A percentile compares a stretch with the other conserved stretches of the same genome.
Conservation (phyloP, 2,888 invertebrate species). For the Andrena fulva region DNA sequence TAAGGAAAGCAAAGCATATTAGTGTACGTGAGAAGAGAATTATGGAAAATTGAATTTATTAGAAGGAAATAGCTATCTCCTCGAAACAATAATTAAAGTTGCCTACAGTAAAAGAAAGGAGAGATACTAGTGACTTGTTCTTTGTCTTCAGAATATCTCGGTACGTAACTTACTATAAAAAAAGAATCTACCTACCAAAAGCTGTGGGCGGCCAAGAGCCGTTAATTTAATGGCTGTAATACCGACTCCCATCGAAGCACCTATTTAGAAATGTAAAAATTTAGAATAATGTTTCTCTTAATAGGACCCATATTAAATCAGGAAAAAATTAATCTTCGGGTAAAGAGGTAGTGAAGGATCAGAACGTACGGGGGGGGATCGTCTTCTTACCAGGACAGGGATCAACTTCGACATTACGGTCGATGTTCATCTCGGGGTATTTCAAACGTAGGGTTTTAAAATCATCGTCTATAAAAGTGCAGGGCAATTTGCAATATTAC, state of each 20-base stretch:
- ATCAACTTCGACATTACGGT: slow-evolving; percentile 50
- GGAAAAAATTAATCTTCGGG: neutral
- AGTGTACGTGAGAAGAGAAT: no score
- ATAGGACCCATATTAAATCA: neutral
- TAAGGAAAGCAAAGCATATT: no score
- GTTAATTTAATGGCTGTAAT: slow-evolving; percentile 99
- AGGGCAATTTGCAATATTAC: slow-evolving; percentile 4
- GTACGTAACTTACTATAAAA: slow-evolving; percentile 8
- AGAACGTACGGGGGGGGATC: neutral
- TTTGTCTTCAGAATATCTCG: neutral
- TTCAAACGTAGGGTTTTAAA: slow-evolving; percentile 57
- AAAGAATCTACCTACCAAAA: slow-evolving; percentile 90
- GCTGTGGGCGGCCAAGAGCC: slow-evolving; percentile 97
- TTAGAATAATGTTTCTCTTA: neutral
- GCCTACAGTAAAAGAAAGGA: no score
- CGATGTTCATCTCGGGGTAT: slow-evolving; percentile 56
- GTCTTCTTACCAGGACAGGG: slow-evolving; percentile 70
- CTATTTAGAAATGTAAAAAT: slow-evolving; percentile 85
- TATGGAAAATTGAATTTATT: no score
- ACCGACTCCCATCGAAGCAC: slow-evolving; percentile 96
- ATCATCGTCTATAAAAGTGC: slow-evolving; percentile 53
- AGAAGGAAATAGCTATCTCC: no score
- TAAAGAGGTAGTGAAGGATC: neutral
- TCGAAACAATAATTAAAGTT: no score
- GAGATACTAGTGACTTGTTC: neutral